These are phyloP conservation scores for Yponomeuta cagnagella DNA, from an alignment of 2,888 invertebrate species.

Conservation along the genomic window DNA sequence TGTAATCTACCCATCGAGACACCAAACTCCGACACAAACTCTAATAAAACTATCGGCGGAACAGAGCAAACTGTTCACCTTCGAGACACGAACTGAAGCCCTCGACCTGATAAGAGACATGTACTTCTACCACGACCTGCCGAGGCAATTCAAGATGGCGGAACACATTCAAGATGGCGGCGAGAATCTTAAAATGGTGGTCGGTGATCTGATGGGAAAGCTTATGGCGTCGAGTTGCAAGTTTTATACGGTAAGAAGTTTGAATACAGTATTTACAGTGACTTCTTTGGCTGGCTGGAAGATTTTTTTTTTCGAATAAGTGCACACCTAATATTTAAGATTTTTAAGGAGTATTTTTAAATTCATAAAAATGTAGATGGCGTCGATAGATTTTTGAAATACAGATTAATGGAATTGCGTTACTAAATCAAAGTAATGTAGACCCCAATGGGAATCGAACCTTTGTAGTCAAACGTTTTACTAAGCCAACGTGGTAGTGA, in stretches of 20 bases:
- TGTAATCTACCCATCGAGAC: constrained; percentile 40
- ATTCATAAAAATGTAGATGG: too few relatives aligned
- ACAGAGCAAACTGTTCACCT: constrained; percentile 40
- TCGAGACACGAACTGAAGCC: constrained; percentile 37
- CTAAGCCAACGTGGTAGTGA: too few relatives aligned
- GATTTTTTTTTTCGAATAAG: too few relatives aligned
- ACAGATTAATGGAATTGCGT: too few relatives aligned
- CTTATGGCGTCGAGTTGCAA: constrained; percentile 80
- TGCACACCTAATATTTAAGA: too few relatives aligned
- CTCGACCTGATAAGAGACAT: constrained; percentile 50
- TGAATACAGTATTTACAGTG: too few relatives aligned
- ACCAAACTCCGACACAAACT: constrained; percentile 42
- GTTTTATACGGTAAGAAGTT: constrained; percentile 77
- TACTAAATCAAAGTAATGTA: too few relatives aligned
- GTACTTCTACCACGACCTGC: constrained; percentile 59
- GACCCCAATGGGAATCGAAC: too few relatives aligned
- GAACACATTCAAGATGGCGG: constrained; percentile 26
- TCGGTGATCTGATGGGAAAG: constrained; percentile 45
- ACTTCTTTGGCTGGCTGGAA: too few relatives aligned
- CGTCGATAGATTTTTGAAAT: too few relatives aligned
- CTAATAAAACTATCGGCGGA: constrained; percentile 43
- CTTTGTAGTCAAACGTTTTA: too few relatives aligned
- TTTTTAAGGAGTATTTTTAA: too few relatives aligned
- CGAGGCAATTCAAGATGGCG: constrained; percentile 39
- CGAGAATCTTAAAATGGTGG: constrained; percentile 34